Evolutionary conservation across 2,888 invertebrate genomes (phyloP).

Genomic region (Diaphora mendica): DNA sequence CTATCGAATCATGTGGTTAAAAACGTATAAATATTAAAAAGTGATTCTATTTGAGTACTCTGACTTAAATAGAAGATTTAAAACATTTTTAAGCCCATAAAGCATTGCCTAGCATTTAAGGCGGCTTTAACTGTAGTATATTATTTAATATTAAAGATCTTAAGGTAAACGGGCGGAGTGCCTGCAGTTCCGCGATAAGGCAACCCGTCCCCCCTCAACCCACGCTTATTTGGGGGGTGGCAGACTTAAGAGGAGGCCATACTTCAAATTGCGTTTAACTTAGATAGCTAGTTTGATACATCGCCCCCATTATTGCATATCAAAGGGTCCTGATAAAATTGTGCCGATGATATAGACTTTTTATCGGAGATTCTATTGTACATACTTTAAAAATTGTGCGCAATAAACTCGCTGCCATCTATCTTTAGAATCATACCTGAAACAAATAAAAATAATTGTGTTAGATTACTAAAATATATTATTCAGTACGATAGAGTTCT

Average conservation of each 20-base stretch:
- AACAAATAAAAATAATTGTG: constrained; percentile 46
- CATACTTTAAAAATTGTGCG: constrained; percentile 53
- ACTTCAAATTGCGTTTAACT: constrained; percentile 86
- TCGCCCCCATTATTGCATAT: constrained; percentile 84
- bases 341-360: constrained; percentile 65
- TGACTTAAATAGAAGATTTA: constrained; percentile 20
- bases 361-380: constrained; percentile 57
- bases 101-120: constrained; percentile 69
- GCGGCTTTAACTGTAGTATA: constrained; percentile 81
- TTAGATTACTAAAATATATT: background rate
- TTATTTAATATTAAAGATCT: constrained; percentile 87
- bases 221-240: constrained; percentile 74
- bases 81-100: constrained; percentile 60
- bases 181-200: constrained; percentile 86
- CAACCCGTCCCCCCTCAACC: constrained; percentile 60
- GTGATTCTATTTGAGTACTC: background rate
- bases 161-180: constrained; percentile 84
- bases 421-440: constrained; percentile 61
- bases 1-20: background rate
- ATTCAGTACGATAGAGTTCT: background rate
- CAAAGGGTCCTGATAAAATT: constrained; percentile 79
- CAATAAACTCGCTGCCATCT: constrained; percentile 47
- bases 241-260: constrained; percentile 82
- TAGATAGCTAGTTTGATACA: constrained; percentile 85
- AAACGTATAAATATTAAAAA: background rate